A percentile compares a stretch with the other conserved stretches of the same genome.
Conservation (phyloP, 2,113 vertebrate species). For the Epinephelus fuscoguttatus region DNA sequence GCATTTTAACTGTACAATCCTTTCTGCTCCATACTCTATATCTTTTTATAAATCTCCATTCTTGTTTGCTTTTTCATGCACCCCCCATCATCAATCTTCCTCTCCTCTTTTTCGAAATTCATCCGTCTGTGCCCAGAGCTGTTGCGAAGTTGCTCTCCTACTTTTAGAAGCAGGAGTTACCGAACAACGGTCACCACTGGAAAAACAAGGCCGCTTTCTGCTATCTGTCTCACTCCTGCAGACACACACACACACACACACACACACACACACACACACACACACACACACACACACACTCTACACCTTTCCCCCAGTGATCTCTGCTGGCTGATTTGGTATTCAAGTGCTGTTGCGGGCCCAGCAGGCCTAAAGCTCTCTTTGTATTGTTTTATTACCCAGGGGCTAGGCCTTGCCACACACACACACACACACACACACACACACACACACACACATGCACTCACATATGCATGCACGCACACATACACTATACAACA, state of each 20-base stretch:
- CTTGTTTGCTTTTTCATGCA: conserved; percentile 56
- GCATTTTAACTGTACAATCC: conserved; percentile 67
- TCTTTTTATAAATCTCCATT: conserved; percentile 73
- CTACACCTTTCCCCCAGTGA: conserved; percentile 71
- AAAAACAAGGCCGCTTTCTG: conserved; percentile 60
- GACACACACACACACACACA: conserved; percentile 37
- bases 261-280: conserved; percentile 51
- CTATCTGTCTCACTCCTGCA: conserved; percentile 51
- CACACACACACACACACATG: conserved; percentile 40
- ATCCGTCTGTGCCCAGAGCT: conserved; percentile 62
- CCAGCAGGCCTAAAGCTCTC: conserved; percentile 82
- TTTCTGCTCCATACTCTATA: conserved; percentile 25
- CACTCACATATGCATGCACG: conserved; percentile 15
- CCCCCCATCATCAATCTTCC: conserved; percentile 61
- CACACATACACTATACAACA: conserved; percentile 54
- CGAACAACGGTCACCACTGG: conserved; percentile 72
- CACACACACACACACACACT: conserved; percentile 39
- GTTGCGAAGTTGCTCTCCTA: conserved; percentile 73
- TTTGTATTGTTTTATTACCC: conserved; percentile 85
- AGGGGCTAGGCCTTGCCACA: conserved; percentile 70
- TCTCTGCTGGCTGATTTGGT: conserved; percentile 79
- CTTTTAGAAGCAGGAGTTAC: conserved; percentile 76
- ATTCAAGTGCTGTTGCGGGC: conserved; percentile 76
- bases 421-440: conserved; percentile 46
- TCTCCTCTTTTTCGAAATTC: conserved; percentile 64